phyloP scores from a whole-genome alignment of 2,888 invertebrate genomes.

The Thera britannica region DNA sequence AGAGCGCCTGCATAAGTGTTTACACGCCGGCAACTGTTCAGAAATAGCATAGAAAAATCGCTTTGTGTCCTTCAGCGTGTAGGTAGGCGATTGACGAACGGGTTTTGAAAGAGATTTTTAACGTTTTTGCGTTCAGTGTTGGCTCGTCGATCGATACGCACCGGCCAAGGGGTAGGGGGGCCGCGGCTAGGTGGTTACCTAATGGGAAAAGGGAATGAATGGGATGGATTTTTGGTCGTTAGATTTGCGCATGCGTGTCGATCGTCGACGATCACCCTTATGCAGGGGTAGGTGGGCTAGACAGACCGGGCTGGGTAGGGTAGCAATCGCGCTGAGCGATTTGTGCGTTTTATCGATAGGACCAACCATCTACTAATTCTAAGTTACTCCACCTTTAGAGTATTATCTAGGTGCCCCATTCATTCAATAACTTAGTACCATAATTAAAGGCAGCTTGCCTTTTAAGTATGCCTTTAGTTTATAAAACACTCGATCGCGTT shows the following conservation, averaged over 20 bases:
- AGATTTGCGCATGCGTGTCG: constrained; percentile 57
- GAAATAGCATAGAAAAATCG: constrained; percentile 58
- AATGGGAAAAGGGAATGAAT: constrained; percentile 55
- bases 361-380: no score
- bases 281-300: constrained; percentile 19
- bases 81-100: constrained; percentile 42
- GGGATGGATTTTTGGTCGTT: constrained; percentile 56
- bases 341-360: constrained; percentile 7
- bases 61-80: constrained; percentile 53
- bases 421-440: no score
- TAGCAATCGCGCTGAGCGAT: neutral
- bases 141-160: constrained; percentile 38
- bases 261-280: constrained; percentile 9
- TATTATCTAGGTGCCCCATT: no score
- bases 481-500: no score
- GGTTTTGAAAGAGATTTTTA: constrained; percentile 37
- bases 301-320: constrained; percentile 3
- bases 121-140: constrained; percentile 34
- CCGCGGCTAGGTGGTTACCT: constrained; percentile 52
- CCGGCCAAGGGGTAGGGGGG: constrained; percentile 30
- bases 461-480: no score
- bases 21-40: constrained; percentile 55
- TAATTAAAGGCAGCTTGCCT: no score
- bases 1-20: constrained; percentile 56
- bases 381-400: no score